A percentile compares a stretch with the other conserved stretches of the same genome.
phyloP scores from a whole-genome alignment of 2,888 invertebrate genomes.

The Achlya flavicornis region DNA sequence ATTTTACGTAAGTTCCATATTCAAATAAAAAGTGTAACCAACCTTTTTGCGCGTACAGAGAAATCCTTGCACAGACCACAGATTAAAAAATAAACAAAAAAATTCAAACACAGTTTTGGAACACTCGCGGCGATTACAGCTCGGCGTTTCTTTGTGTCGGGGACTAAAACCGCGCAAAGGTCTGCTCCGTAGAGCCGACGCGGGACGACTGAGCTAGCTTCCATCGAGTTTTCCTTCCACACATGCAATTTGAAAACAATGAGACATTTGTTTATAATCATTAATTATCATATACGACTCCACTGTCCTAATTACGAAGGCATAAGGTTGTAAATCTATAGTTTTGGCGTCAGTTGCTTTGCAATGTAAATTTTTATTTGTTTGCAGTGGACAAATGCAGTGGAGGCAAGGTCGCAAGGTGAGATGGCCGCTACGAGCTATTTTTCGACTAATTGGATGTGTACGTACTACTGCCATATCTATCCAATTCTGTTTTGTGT shows the following conservation, averaged over 20 bases:
- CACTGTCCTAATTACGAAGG: not conserved
- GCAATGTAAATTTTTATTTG: conserved; percentile 11
- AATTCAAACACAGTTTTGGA: conserved; percentile 56
- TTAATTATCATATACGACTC: conserved; percentile 1
- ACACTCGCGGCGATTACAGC: conserved; percentile 64
- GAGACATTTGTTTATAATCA: conserved; percentile 12
- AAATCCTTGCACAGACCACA: conserved; percentile 73
- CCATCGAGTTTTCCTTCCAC: conserved; percentile 27
- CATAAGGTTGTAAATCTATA: conserved; percentile 3
- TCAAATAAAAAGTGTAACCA: conserved; percentile 37
- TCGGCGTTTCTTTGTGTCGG: conserved; percentile 15
- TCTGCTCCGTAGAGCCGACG: conserved; percentile 66
- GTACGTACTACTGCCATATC: not conserved
- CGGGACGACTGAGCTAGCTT: conserved; percentile 53
- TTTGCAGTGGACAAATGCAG: conserved; percentile 13
- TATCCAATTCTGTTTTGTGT: not conserved
- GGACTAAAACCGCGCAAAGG: conserved; percentile 35
- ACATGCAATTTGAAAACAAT: conserved; percentile 26
- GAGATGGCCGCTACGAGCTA: conserved; percentile 3
- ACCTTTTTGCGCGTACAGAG: conserved; percentile 51
- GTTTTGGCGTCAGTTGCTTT: not conserved
- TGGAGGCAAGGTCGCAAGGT: not conserved
- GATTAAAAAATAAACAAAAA: conserved; percentile 52
- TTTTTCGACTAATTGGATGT: conserved; percentile 6
- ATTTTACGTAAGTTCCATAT: conserved; percentile 6